Conservation (phyloP, 1,140 invertebrate genomes). For the Drosophila serrata region DNA sequence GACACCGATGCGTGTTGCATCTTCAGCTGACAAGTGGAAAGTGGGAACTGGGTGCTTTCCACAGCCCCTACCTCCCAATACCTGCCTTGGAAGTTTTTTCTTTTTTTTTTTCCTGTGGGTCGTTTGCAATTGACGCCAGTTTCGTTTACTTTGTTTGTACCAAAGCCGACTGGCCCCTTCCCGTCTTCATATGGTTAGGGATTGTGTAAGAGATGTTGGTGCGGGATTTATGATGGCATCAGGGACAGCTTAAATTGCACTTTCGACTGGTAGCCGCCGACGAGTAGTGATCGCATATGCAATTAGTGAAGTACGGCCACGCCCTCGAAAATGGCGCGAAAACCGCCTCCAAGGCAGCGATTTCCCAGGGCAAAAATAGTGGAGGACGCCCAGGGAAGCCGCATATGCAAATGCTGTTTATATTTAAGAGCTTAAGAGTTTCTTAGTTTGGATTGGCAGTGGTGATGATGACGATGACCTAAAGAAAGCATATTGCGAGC, state of each 20-base stretch:
- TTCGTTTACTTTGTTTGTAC: slow-evolving; percentile 26
- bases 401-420: slow-evolving; percentile 13
- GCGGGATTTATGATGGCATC: slow-evolving; percentile 36
- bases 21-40: slow-evolving; percentile 18
- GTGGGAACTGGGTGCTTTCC: slow-evolving; percentile 10
- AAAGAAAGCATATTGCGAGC: slow-evolving; percentile 5
- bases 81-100: slow-evolving; percentile 11
- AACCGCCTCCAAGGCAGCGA: neutral
- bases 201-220: slow-evolving; percentile 39
- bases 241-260: slow-evolving; percentile 26
- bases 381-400: neutral
- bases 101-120: slow-evolving; percentile 24
- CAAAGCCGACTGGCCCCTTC: slow-evolving; percentile 11
- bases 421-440: neutral
- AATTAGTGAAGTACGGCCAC: slow-evolving; percentile 39
- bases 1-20: slow-evolving; percentile 28
- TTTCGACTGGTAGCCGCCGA: slow-evolving; percentile 8
- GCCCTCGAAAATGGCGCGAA: slow-evolving; percentile 2
- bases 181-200: neutral
- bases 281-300: slow-evolving; percentile 13
- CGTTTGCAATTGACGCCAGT: slow-evolving; percentile 33
- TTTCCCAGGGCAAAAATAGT: neutral
- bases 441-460: neutral
- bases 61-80: neutral
- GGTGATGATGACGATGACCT: slow-evolving; percentile 3